These are phyloP conservation scores for Sebastes nivosus DNA, from an alignment of 2,797 vertebrate genomes.

Conservation along the genomic window DNA sequence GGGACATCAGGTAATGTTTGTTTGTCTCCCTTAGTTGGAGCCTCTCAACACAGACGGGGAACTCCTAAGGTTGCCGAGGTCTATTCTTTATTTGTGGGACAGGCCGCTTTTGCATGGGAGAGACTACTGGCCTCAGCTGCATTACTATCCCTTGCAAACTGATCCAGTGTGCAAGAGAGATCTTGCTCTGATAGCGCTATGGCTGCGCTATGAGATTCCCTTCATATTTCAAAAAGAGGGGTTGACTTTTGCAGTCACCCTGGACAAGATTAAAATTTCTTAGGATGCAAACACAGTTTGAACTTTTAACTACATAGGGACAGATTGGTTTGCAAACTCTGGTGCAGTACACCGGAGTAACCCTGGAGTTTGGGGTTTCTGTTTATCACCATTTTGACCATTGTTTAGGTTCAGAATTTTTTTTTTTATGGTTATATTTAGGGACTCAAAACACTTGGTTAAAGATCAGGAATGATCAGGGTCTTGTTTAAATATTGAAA, in stretches of 20 bases:
- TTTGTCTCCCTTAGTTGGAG: conserved; percentile 12
- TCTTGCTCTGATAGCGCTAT: not conserved
- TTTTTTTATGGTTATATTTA: not conserved
- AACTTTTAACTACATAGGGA: not conserved
- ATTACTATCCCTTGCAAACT: not conserved
- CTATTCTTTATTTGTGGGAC: not conserved
- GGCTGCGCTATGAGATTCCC: not conserved
- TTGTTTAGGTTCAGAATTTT: not conserved
- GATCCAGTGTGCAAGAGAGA: not conserved
- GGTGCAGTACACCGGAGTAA: not conserved
- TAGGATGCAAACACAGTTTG: not conserved
- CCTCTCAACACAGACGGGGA: not conserved
- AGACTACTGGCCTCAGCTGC: not conserved
- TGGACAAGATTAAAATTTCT: not conserved
- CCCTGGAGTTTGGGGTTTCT: not conserved
- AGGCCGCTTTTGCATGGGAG: not conserved
- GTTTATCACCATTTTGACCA: not conserved
- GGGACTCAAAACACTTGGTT: not conserved
- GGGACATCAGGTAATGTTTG: not conserved
- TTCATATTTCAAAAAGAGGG: not conserved
- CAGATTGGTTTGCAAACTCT: not conserved
- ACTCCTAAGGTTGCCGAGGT: not conserved
- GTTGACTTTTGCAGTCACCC: too few relatives aligned
- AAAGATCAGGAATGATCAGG: not conserved
- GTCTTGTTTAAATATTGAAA: not conserved